A percentile compares a stretch with the other conserved stretches of the same genome.
phyloP scores from a whole-genome alignment of 1,140 invertebrate genomes.

The Bombus impatiens region DNA sequence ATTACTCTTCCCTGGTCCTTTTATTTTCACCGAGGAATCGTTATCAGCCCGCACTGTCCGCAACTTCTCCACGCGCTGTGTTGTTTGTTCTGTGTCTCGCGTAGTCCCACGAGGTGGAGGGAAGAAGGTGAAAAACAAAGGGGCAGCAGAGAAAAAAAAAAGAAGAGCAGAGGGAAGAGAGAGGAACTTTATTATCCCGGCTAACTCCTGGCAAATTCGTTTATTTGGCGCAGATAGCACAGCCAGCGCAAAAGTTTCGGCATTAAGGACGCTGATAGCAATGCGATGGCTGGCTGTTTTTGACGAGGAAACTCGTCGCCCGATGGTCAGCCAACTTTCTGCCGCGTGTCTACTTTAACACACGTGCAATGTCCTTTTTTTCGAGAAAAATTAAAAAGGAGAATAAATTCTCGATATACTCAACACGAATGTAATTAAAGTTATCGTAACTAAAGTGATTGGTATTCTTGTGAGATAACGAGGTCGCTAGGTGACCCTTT shows the following conservation, averaged over 20 bases:
- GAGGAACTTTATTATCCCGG: slow-evolving; percentile 60
- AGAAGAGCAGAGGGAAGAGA: neutral
- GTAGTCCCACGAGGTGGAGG: neutral
- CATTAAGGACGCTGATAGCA: slow-evolving; percentile 64
- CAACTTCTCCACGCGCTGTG: slow-evolving; percentile 36
- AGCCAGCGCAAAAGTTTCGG: slow-evolving; percentile 51
- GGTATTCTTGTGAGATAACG: neutral
- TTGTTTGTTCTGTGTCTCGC: slow-evolving; percentile 48
- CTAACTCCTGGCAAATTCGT: slow-evolving; percentile 63
- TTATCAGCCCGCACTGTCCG: slow-evolving; percentile 53
- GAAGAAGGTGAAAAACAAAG: neutral
- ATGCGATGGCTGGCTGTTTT: slow-evolving; percentile 59
- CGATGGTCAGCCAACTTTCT: slow-evolving; percentile 17
- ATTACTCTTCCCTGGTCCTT: slow-evolving; percentile 19
- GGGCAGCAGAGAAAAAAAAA: slow-evolving; percentile 46
- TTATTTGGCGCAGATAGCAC: slow-evolving; percentile 65
- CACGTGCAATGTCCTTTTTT: neutral
- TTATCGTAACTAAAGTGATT: neutral
- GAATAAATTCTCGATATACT: neutral
- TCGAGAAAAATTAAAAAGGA: neutral
- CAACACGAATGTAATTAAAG: neutral
- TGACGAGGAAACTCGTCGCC: slow-evolving; percentile 54
- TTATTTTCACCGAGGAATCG: slow-evolving; percentile 57
- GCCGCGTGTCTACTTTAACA: neutral
- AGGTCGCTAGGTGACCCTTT: neutral